These are phyloP conservation scores for Oreotrochilus melanogaster DNA, from an alignment of 2,113 vertebrate genomes.

Conservation along the genomic window DNA sequence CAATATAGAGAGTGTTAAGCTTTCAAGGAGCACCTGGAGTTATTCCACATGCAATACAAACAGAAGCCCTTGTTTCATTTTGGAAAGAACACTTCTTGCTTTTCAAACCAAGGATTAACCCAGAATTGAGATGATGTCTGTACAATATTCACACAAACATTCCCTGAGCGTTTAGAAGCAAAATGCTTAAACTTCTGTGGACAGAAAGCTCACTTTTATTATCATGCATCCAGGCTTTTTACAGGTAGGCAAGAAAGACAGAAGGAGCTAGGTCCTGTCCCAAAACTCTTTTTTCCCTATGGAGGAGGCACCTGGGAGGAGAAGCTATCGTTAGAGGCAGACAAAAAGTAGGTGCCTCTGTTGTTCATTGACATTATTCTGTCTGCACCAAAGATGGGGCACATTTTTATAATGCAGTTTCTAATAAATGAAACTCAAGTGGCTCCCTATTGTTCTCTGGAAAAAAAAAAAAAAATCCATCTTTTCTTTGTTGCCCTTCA, in stretches of 20 bases:
- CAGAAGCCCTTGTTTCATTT: background rate
- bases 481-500: background rate
- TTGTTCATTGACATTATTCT: background rate
- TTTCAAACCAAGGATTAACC: background rate
- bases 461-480: background rate
- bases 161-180: background rate
- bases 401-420: background rate
- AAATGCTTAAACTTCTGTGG: constrained; percentile 19
- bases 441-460: background rate
- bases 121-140: background rate
- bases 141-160: background rate
- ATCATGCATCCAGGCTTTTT: background rate
- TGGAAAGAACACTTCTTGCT: background rate
- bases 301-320: background rate
- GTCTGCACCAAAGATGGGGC: background rate
- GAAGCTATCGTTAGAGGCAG: background rate
- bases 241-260: background rate
- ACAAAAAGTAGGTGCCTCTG: background rate
- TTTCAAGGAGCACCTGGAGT: constrained; percentile 17
- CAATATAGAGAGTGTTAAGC: background rate
- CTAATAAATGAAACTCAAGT: background rate
- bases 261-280: background rate
- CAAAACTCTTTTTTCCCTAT: background rate
- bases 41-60: background rate
- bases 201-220: background rate